Conservation (phyloP, 2,888 invertebrate species). For the Dilophus febrilis region DNA sequence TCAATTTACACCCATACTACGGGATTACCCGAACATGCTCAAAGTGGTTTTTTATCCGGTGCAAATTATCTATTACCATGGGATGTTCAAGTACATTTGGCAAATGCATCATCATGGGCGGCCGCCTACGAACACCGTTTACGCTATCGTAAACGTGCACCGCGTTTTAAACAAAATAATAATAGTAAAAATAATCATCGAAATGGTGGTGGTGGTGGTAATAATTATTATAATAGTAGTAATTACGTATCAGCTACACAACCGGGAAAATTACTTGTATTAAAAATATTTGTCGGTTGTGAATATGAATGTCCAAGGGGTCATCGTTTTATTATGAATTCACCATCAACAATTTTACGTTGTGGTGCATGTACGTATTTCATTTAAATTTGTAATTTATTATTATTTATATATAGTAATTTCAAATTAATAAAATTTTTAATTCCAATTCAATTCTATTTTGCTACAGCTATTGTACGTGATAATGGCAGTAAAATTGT, state of each 20-base stretch:
- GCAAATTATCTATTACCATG: conserved; percentile 86
- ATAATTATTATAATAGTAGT: too few relatives aligned
- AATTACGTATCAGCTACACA: too few relatives aligned
- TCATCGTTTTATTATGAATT: conserved; percentile 86
- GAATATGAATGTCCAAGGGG: conserved; percentile 97
- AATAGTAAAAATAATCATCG: too few relatives aligned
- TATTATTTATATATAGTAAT: not conserved
- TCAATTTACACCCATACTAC: conserved; percentile 77
- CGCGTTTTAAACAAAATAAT: conserved; percentile 1
- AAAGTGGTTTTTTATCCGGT: conserved; percentile 77
- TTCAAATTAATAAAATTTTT: conserved; percentile 1
- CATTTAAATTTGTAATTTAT: not conserved
- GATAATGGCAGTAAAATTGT: conserved; percentile 77
- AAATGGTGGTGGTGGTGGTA: too few relatives aligned
- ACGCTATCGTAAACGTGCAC: conserved; percentile 22
- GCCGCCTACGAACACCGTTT: conserved; percentile 21
- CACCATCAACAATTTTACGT: conserved; percentile 65
- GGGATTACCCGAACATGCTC: conserved; percentile 65
- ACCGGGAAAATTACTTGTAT: conserved; percentile 35
- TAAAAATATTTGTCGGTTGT: conserved; percentile 86
- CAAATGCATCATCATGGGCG: conserved; percentile 19
- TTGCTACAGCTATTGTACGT: conserved; percentile 41
- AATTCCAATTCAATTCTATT: not conserved
- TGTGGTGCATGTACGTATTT: conserved; percentile 38
- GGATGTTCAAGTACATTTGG: conserved; percentile 56